Conservation (phyloP, 2,113 vertebrate species). For the Sander lucioperca region DNA sequence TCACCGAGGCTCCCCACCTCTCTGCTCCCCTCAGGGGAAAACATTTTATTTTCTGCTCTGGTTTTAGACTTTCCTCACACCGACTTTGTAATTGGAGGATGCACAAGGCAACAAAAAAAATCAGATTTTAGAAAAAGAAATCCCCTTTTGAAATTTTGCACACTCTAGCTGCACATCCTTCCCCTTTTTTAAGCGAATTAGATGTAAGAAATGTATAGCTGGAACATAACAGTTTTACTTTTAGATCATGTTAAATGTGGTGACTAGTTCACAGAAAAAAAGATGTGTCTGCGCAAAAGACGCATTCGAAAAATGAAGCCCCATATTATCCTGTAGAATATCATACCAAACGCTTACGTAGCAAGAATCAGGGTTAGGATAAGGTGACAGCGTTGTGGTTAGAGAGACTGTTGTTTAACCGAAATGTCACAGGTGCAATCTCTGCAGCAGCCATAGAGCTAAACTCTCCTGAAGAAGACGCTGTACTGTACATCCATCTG, state of each 20-base stretch:
- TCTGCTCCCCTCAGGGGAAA: slow-evolving; percentile 1
- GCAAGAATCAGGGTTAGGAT: not conserved
- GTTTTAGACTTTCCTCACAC: not conserved
- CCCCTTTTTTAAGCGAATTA: not conserved
- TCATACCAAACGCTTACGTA: not conserved
- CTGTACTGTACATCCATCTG: not conserved
- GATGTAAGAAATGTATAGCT: not conserved
- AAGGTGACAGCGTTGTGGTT: slow-evolving; percentile 26
- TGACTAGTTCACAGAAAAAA: not conserved
- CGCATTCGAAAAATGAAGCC: not conserved
- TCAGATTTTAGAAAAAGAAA: not conserved
- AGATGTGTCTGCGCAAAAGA: not conserved
- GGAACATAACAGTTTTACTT: not conserved
- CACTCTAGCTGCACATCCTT: not conserved
- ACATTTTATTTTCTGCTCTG: not conserved
- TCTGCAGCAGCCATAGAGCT: not conserved
- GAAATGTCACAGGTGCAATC: slow-evolving; percentile 31
- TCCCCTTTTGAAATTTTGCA: not conserved
- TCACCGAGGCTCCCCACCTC: not conserved
- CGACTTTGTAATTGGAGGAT: not conserved
- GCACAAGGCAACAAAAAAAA: not conserved
- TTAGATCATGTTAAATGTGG: not conserved
- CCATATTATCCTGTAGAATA: not conserved
- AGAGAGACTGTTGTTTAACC: slow-evolving; percentile 18
- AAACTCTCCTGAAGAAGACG: not conserved